A percentile compares a stretch with the other conserved stretches of the same genome.
Conservation (phyloP, 2,113 vertebrate species). For the Pelvicachromis taeniatus region DNA sequence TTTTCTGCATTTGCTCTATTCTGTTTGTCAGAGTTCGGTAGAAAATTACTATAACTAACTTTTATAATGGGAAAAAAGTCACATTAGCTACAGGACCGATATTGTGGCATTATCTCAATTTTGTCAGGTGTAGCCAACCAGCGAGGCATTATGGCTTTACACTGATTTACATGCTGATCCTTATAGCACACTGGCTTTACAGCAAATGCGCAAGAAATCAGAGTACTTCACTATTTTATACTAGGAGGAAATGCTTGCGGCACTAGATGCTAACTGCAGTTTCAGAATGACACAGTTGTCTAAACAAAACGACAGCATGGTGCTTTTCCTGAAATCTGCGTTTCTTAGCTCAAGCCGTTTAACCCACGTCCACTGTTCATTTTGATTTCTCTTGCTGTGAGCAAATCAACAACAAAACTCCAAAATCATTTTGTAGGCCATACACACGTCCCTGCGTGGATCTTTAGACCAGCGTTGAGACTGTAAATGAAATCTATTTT, state of each 20-base stretch:
- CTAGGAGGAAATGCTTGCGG: background rate
- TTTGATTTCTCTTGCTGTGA: background rate
- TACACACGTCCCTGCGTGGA: background rate
- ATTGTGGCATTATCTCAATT: background rate
- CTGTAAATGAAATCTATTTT: background rate
- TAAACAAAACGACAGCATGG: background rate
- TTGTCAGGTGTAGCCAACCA: background rate
- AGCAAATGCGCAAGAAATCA: background rate
- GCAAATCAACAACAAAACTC: background rate
- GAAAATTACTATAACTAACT: background rate
- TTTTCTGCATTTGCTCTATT: background rate
- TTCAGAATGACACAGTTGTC: background rate
- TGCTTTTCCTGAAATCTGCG: background rate
- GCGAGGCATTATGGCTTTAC: background rate
- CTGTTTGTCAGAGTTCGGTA: background rate
- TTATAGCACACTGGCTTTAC: background rate
- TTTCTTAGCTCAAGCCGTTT: background rate
- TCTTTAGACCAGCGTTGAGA: background rate
- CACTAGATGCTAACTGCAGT: background rate
- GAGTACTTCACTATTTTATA: background rate
- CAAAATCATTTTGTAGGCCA: background rate
- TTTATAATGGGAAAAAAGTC: rapidly evolving
- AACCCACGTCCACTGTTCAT: background rate
- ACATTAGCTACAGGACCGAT: background rate
- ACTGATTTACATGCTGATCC: background rate